Evolutionary conservation across 2,113 vertebrate genomes (phyloP).

Genomic region (Pangasianodon hypophthalmus): DNA sequence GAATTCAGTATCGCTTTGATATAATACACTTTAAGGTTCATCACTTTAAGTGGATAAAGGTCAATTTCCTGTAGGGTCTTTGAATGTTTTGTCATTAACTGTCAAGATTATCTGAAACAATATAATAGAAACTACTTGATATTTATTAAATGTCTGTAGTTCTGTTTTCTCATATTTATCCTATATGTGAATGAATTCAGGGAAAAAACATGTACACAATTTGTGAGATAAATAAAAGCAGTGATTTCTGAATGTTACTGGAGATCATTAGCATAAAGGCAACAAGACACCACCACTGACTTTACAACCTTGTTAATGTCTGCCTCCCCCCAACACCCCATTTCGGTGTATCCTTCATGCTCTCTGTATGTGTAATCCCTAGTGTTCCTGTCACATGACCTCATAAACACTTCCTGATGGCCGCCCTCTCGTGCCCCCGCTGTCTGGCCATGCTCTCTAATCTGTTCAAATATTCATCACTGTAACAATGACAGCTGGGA

Average conservation of each 20-base stretch:
- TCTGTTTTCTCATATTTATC: background rate
- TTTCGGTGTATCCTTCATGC: constrained; percentile 6
- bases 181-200: background rate
- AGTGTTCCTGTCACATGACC: constrained; percentile 37
- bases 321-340: constrained; percentile 6
- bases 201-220: background rate
- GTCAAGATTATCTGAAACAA: background rate
- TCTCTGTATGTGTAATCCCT: background rate
- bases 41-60: background rate
- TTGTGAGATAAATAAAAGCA: background rate
- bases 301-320: constrained; percentile 23
- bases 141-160: background rate
- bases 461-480: constrained; percentile 53
- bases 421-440: constrained; percentile 36
- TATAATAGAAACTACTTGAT: background rate
- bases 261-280: constrained; percentile 37
- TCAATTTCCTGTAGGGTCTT: background rate
- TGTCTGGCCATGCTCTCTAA: constrained; percentile 43
- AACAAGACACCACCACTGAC: background rate
- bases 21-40: background rate
- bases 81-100: background rate
- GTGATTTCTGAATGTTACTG: background rate
- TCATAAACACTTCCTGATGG: constrained; percentile 52
- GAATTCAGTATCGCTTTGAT: background rate
- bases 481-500: constrained; percentile 56